A percentile compares a stretch with the other conserved stretches of the same genome.
Evolutionary conservation across 2,888 invertebrate species (phyloP).

Genomic region (Alitta virens): DNA sequence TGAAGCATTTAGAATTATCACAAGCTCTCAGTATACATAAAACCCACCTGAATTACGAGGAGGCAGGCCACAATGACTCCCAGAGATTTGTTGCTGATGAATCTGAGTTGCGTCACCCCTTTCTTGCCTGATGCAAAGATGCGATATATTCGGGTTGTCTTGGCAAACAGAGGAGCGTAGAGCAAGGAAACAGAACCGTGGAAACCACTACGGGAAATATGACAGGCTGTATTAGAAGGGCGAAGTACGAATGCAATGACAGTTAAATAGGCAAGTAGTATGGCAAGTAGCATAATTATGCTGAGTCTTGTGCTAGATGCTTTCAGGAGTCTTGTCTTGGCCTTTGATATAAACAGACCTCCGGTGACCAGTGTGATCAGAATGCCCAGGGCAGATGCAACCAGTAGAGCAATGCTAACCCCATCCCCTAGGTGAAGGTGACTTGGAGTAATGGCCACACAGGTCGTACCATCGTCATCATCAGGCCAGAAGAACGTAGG

Average conservation of each 20-base stretch:
- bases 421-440: background rate
- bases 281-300: background rate
- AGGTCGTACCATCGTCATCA: background rate
- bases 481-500: conserved; percentile 1
- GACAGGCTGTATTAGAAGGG: background rate
- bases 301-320: background rate
- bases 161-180: background rate
- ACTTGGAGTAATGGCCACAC: conserved; percentile 1
- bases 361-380: background rate
- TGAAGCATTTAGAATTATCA: no score
- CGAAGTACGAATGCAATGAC: background rate
- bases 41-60: no score
- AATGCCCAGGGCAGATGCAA: background rate
- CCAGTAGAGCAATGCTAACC: background rate
- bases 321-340: background rate
- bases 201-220: background rate
- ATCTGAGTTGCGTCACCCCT: background rate
- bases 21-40: no score
- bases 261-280: background rate
- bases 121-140: background rate
- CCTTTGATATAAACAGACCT: background rate
- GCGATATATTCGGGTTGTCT: background rate
- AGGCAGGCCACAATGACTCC: no score
- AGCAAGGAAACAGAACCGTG: background rate
- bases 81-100: no score